phyloP scores from a whole-genome alignment of 2,888 invertebrate genomes.

The Pseudanteris insignis region DNA sequence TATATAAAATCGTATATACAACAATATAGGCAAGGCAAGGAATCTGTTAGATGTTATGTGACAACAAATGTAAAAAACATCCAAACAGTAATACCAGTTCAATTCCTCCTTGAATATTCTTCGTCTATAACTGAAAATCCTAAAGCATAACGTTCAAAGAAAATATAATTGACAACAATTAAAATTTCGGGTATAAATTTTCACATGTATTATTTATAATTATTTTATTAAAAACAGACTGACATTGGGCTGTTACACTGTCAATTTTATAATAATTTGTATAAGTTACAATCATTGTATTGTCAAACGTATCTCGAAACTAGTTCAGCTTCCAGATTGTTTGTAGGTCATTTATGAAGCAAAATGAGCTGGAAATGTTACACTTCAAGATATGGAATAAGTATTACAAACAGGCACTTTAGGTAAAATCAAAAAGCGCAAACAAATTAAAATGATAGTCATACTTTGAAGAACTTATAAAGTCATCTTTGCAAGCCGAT shows the following conservation, averaged over 20 bases:
- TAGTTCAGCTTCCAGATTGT: too few relatives aligned
- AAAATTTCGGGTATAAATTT: background rate
- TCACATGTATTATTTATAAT: slow-evolving; percentile 10
- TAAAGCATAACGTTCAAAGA: slow-evolving; percentile 3
- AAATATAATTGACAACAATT: too few relatives aligned
- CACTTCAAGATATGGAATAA: too few relatives aligned
- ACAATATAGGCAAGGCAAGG: slow-evolving; percentile 12
- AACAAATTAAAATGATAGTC: too few relatives aligned
- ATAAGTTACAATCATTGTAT: slow-evolving; percentile 12
- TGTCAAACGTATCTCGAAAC: background rate
- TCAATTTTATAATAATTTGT: background rate
- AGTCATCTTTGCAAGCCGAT: too few relatives aligned
- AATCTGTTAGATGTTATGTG: slow-evolving; percentile 22
- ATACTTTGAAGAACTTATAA: too few relatives aligned
- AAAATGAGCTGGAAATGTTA: too few relatives aligned
- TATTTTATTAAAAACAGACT: slow-evolving; percentile 20
- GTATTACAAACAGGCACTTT: too few relatives aligned
- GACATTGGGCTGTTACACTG: slow-evolving; percentile 5
- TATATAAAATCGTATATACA: slow-evolving; percentile 11
- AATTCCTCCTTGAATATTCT: slow-evolving; percentile 3
- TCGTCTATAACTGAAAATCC: slow-evolving; percentile 14
- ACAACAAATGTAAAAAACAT: slow-evolving; percentile 10
- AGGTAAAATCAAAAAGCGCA: too few relatives aligned
- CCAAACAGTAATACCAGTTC: background rate
- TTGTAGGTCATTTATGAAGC: too few relatives aligned